Conservation (phyloP, 2,113 vertebrate genomes). For the Pedionomus torquatus region DNA sequence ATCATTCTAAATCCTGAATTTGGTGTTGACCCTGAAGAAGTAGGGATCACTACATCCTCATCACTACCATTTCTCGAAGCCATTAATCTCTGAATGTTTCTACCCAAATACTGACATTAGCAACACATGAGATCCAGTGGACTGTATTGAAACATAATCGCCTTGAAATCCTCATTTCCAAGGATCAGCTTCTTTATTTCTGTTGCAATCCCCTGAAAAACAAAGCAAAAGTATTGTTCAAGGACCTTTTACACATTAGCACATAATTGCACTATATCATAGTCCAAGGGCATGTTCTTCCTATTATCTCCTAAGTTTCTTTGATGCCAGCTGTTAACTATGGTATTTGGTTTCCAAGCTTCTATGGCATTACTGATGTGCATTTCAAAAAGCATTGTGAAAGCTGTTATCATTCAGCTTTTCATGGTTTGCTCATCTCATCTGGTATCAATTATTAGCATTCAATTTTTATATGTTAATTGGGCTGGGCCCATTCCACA, state of each 20-base stretch:
- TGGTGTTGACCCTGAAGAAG: background rate
- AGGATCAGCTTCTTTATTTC: background rate
- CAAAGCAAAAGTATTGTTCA: background rate
- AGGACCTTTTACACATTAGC: background rate
- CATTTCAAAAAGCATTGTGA: background rate
- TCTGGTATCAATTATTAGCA: background rate
- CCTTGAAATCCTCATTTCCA: background rate
- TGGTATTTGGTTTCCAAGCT: background rate
- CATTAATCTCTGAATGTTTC: background rate
- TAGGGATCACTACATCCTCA: background rate
- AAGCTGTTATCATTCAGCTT: background rate
- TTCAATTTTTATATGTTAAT: background rate
- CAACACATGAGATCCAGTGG: background rate
- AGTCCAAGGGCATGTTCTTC: background rate
- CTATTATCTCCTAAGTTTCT: background rate
- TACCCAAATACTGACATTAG: background rate
- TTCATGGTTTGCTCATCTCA: background rate
- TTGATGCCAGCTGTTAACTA: background rate
- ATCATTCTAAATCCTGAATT: background rate
- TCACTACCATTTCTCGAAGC: background rate
- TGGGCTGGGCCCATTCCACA: background rate
- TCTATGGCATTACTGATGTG: background rate
- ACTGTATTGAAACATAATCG: background rate
- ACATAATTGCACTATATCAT: background rate
- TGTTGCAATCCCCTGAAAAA: background rate